These are phyloP conservation scores for Austrolebias charrua DNA, from an alignment of 2,797 vertebrate genomes.

Conservation along the genomic window DNA sequence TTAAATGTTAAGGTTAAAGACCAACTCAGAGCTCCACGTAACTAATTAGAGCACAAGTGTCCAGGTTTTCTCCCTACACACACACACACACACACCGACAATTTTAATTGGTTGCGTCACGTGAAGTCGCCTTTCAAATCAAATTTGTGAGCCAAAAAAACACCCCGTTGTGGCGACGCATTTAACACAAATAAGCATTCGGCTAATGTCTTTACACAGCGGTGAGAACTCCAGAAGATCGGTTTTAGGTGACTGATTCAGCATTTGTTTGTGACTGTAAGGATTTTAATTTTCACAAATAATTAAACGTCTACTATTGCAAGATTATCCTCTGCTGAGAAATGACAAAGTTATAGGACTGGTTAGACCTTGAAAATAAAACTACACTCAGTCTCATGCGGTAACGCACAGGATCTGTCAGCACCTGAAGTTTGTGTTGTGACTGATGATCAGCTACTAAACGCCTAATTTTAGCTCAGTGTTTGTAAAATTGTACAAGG, in stretches of 20 bases:
- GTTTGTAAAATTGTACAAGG: too few relatives aligned
- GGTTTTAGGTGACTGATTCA: conserved; percentile 10
- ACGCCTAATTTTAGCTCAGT: too few relatives aligned
- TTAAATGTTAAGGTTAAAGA: conserved; percentile 73
- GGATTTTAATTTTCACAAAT: background rate
- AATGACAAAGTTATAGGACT: too few relatives aligned
- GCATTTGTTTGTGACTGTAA: background rate
- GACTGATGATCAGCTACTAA: too few relatives aligned
- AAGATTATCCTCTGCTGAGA: too few relatives aligned
- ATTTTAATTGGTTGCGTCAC: conserved; percentile 52
- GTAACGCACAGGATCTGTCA: too few relatives aligned
- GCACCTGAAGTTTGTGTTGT: too few relatives aligned
- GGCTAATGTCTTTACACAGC: conserved; percentile 52
- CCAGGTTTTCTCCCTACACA: conserved; percentile 35
- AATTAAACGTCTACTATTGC: too few relatives aligned
- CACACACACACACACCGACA: conserved; percentile 12
- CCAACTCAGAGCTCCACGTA: conserved; percentile 53
- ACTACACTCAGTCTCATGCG: too few relatives aligned
- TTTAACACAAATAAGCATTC: conserved; percentile 53
- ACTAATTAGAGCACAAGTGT: conserved; percentile 66
- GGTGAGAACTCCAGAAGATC: conserved; percentile 13
- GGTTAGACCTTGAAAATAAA: too few relatives aligned
- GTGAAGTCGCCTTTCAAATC: conserved; percentile 48
- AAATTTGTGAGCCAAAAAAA: conserved; percentile 46
- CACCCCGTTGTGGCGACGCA: conserved; percentile 39